phyloP scores from a whole-genome alignment of 2,113 vertebrate species.

The Chaetodon trifascialis region DNA sequence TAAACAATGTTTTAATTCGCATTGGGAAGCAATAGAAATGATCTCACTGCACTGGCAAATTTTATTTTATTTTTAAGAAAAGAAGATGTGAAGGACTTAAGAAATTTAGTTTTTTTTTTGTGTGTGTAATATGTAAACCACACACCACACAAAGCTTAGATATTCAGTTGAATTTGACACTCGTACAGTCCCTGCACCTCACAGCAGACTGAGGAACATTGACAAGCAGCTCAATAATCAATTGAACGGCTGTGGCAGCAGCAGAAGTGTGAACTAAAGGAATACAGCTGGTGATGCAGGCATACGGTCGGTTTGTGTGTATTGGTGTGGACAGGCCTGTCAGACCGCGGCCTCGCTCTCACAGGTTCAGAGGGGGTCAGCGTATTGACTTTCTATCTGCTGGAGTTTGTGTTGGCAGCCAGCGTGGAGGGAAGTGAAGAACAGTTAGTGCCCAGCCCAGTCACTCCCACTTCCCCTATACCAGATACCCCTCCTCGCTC shows the following conservation, averaged over 20 bases:
- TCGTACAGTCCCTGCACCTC: not conserved
- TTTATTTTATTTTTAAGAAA: no score
- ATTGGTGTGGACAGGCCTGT: slow-evolving; percentile 29
- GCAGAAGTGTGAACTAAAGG: slow-evolving; percentile 25
- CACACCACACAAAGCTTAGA: not conserved
- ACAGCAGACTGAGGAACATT: not conserved
- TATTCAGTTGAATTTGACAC: not conserved
- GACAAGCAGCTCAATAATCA: slow-evolving; percentile 14
- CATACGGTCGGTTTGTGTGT: slow-evolving; percentile 27
- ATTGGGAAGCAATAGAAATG: not conserved
- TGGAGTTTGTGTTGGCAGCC: slow-evolving; percentile 61
- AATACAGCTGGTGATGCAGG: slow-evolving; percentile 14
- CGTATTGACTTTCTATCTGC: slow-evolving; percentile 72
- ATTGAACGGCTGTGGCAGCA: slow-evolving; percentile 8
- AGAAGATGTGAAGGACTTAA: no score
- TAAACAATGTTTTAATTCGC: not conserved
- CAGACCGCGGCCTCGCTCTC: slow-evolving; percentile 24
- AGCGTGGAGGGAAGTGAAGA: slow-evolving; percentile 69
- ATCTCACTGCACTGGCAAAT: not conserved
- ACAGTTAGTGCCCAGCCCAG: slow-evolving; percentile 56
- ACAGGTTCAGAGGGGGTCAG: slow-evolving; percentile 59
- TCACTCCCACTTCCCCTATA: slow-evolving; percentile 73
- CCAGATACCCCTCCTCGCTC: slow-evolving; percentile 54
- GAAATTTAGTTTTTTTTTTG: no score
- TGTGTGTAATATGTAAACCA: no score